A percentile compares a stretch with the other conserved stretches of the same genome.
Conservation (phyloP, 53 echinoderm and acorn worm genomes). For the Echinometra lucunter region DNA sequence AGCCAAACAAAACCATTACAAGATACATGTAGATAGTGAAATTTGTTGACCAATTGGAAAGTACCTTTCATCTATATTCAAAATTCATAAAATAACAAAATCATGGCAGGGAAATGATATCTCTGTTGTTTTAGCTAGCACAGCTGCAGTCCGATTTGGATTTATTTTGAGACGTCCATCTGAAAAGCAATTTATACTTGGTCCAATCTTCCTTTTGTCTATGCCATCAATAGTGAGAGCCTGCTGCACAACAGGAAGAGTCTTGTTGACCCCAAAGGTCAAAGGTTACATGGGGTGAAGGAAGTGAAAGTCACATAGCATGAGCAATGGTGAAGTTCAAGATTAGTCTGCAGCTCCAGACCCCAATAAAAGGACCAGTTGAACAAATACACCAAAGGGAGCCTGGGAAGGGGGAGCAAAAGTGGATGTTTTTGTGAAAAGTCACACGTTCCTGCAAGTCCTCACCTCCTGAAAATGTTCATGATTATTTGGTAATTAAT, state of each 20-base stretch:
- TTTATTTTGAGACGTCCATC: conserved; percentile 15
- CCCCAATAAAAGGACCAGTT: too few relatives aligned
- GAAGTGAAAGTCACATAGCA: conserved; percentile 60
- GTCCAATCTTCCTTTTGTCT: conserved; percentile 49
- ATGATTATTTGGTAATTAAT: too few relatives aligned
- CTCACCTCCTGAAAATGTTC: too few relatives aligned
- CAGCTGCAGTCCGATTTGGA: conserved; percentile 34
- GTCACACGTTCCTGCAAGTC: too few relatives aligned
- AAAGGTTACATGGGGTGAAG: conserved; percentile 53
- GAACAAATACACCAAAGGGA: too few relatives aligned
- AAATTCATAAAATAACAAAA: not conserved
- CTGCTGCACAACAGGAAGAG: conserved; percentile 53
- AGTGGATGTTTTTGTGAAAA: too few relatives aligned
- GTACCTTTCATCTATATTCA: not conserved
- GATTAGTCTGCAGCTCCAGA: not conserved
- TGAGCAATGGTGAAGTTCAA: conserved; percentile 26
- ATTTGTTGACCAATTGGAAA: not conserved
- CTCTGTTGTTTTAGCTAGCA: conserved; percentile 7
- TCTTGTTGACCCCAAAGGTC: conserved; percentile 53
- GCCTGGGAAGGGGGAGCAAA: too few relatives aligned
- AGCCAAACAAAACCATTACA: conserved; percentile 8
- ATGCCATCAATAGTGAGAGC: not conserved
- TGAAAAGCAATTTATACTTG: conserved; percentile 23
- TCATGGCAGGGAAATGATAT: conserved; percentile 23
- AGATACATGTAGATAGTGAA: not conserved